Conservation (phyloP, 2,113 vertebrate genomes). For the Coturnix japonica region DNA sequence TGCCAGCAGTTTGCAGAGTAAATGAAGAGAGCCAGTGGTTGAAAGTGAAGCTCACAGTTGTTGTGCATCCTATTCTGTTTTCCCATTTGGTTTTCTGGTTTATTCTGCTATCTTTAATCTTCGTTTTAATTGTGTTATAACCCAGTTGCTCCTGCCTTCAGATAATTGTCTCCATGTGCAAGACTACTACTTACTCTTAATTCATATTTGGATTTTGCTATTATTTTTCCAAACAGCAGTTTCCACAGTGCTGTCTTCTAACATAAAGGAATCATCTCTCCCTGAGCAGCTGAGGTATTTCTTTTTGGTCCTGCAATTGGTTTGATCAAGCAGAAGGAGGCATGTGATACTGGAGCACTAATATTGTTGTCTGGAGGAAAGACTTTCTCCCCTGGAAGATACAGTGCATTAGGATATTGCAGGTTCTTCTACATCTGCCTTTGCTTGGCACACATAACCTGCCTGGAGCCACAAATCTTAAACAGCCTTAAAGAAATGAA, state of each 20-base stretch:
- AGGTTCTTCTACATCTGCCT: neutral
- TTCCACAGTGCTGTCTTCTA: neutral
- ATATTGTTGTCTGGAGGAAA: neutral
- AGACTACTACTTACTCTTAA: neutral
- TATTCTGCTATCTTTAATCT: neutral
- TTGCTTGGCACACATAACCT: neutral
- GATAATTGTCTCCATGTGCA: neutral
- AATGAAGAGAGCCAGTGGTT: neutral
- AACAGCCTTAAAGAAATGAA: neutral
- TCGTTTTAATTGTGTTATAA: neutral
- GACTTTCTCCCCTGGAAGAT: neutral
- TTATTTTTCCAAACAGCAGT: neutral
- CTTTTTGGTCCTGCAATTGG: neutral
- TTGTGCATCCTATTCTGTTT: neutral
- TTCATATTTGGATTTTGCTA: neutral
- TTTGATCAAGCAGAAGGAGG: constrained; percentile 20
- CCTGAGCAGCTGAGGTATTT: neutral
- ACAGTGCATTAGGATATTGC: neutral
- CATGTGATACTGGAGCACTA: neutral
- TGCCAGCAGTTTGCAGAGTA: neutral
- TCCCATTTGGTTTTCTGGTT: neutral
- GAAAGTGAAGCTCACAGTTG: neutral
- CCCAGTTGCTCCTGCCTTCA: neutral
- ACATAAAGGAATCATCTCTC: neutral
- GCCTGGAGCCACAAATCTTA: neutral